Percentiles rank a stretch among this genome's conserved stretches.
Evolutionary conservation across 2,113 vertebrate species (phyloP).

Genomic region (Erythrolamprus reginae): DNA sequence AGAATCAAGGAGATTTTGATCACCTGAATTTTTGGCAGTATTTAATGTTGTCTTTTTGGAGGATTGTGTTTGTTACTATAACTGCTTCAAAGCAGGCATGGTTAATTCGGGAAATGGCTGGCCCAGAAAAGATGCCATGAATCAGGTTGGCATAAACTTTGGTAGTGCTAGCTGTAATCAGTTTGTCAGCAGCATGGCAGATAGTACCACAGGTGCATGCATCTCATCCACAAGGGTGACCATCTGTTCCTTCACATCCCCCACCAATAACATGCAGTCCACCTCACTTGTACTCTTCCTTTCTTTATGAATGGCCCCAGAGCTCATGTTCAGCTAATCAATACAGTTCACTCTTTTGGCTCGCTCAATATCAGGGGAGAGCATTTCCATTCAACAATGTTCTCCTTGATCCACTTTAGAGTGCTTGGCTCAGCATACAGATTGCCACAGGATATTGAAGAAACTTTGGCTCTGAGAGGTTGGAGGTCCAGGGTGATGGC

Average conservation of each 20-base stretch:
- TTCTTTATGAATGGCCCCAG: slow-evolving; percentile 97
- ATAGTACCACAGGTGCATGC: slow-evolving; percentile 95
- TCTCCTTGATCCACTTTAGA: slow-evolving; percentile 96
- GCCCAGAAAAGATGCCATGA: slow-evolving; percentile 95
- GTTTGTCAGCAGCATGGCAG: slow-evolving; percentile 95
- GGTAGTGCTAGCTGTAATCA: slow-evolving; percentile 93
- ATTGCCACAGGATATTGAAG: slow-evolving; percentile 97
- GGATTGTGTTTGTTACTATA: slow-evolving; percentile 97
- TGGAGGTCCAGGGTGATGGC: slow-evolving; percentile 98
- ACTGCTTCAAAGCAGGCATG: slow-evolving; percentile 96
- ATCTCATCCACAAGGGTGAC: slow-evolving; percentile 96
- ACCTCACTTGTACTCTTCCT: slow-evolving; percentile 96
- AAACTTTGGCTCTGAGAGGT: slow-evolving; percentile 98
- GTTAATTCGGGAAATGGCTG: slow-evolving; percentile 95
- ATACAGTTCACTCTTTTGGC: slow-evolving; percentile 97
- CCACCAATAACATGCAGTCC: slow-evolving; percentile 95
- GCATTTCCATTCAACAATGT: slow-evolving; percentile 94
- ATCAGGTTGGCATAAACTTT: slow-evolving; percentile 97
- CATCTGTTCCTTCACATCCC: slow-evolving; percentile 91
- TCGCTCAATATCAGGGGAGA: slow-evolving; percentile 94
- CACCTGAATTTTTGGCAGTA: slow-evolving; percentile 98
- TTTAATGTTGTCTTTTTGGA: slow-evolving; percentile 98
- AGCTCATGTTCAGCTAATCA: slow-evolving; percentile 92
- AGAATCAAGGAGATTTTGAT: slow-evolving; percentile 99
- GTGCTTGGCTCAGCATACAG: slow-evolving; percentile 96